Evolutionary conservation across 2,888 invertebrate genomes (phyloP).

Genomic region (Scaptomyza tumidula): DNA sequence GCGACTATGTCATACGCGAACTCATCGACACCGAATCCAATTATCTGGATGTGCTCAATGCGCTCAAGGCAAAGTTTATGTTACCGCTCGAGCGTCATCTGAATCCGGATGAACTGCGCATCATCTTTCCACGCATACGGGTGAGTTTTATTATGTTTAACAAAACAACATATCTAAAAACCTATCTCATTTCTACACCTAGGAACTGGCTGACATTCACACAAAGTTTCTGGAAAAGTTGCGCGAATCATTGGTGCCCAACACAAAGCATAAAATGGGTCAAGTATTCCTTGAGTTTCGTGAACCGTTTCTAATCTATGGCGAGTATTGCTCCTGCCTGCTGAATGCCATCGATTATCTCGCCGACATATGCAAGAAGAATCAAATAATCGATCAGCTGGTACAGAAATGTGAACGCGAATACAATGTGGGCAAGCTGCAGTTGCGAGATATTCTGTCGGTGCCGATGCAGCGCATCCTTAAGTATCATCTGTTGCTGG

Average conservation of each 20-base stretch:
- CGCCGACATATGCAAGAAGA: slow-evolving; percentile 85
- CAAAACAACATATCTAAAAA: not conserved
- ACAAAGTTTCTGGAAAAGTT: slow-evolving; percentile 93
- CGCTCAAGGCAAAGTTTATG: slow-evolving; percentile 92
- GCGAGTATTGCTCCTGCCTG: slow-evolving; percentile 97
- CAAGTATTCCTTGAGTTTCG: slow-evolving; percentile 96
- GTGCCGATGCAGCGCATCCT: slow-evolving; percentile 99
- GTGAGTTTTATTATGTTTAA: slow-evolving; percentile 85
- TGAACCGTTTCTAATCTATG: slow-evolving; percentile 95
- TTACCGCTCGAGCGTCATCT: slow-evolving; percentile 90
- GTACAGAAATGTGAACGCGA: slow-evolving; percentile 94
- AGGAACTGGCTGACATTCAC: slow-evolving; percentile 95
- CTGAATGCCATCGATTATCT: slow-evolving; percentile 94
- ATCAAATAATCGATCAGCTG: slow-evolving; percentile 83
- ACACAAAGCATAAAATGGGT: slow-evolving; percentile 87
- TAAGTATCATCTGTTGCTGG: slow-evolving; percentile 97
- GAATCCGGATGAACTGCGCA: slow-evolving; percentile 89
- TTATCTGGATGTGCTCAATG: slow-evolving; percentile 96
- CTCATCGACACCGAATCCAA: slow-evolving; percentile 98
- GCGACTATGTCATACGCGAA: slow-evolving; percentile 97
- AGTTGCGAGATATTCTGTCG: slow-evolving; percentile 96
- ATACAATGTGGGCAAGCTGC: slow-evolving; percentile 97
- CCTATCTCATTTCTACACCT: slow-evolving; percentile 17
- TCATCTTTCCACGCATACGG: slow-evolving; percentile 95
- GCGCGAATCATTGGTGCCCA: slow-evolving; percentile 88